Evolutionary conservation across 2,113 vertebrate species (phyloP).

Genomic region (Hyperoodon ampullatus): DNA sequence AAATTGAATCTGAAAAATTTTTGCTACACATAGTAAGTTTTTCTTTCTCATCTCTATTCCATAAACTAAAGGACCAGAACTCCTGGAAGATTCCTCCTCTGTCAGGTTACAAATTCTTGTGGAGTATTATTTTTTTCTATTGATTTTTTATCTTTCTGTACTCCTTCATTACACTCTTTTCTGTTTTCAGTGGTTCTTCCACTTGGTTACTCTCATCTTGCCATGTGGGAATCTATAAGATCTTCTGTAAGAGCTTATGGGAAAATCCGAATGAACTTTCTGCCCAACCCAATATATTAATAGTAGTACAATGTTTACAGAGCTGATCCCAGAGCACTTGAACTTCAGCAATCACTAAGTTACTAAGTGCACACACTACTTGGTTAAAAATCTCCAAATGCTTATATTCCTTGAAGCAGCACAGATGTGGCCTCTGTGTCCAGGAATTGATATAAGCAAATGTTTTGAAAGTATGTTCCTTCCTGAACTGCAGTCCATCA

Average conservation of each 20-base stretch:
- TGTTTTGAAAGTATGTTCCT: conserved; percentile 96
- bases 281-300: conserved; percentile 58
- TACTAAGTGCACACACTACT: conserved; percentile 96
- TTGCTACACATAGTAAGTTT: conserved; percentile 96
- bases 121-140: conserved; percentile 81
- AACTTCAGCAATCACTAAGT: conserved; percentile 96
- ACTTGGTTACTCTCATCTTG: conserved; percentile 86
- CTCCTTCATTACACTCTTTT: conserved; percentile 90
- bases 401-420: conserved; percentile 99
- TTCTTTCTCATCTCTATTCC: conserved; percentile 95
- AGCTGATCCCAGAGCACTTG: conserved; percentile 89
- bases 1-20: conserved; percentile 98
- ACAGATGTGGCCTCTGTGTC: conserved; percentile 98
- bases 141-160: conserved; percentile 78
- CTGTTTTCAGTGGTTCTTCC: conserved; percentile 92
- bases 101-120: conserved; percentile 80
- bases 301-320: conserved; percentile 87
- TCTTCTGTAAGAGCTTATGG: conserved; percentile 48
- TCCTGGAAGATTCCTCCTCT: conserved; percentile 82
- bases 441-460: conserved; percentile 97
- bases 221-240: conserved; percentile 85
- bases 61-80: conserved; percentile 88
- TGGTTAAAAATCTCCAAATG: conserved; percentile 98
- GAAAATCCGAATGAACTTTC: too few species aligned
- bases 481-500: conserved; percentile 96